Conservation (phyloP, 2,888 invertebrate species). For the Cosmia trapezina region DNA sequence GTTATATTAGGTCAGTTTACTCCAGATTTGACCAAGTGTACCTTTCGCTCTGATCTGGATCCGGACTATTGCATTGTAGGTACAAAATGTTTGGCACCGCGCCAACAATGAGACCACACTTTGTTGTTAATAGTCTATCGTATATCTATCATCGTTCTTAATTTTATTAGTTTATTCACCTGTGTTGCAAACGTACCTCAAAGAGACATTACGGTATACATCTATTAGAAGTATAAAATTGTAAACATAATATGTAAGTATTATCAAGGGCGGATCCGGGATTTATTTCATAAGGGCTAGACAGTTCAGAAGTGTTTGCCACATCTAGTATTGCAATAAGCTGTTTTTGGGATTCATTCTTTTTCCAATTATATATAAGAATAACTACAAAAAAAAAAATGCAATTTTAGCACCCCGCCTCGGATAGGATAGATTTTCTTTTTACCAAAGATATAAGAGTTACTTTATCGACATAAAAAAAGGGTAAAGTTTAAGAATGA, state of each 20-base stretch:
- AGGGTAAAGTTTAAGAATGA: too few species aligned
- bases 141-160: constrained; percentile 71
- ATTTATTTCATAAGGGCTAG: not conserved
- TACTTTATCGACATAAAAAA: too few species aligned
- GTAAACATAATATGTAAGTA: constrained; percentile 24
- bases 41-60: constrained; percentile 38
- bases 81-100: constrained; percentile 66
- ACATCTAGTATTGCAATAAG: not conserved
- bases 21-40: constrained; percentile 29
- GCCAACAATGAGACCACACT: constrained; percentile 74
- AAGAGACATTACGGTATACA: constrained; percentile 54
- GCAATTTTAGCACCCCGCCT: too few species aligned
- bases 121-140: constrained; percentile 69
- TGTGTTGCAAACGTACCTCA: constrained; percentile 60
- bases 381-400: too few species aligned
- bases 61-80: constrained; percentile 60
- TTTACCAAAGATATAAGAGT: too few species aligned
- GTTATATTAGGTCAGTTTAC: constrained; percentile 38
- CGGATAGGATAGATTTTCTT: too few species aligned
- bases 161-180: constrained; percentile 80
- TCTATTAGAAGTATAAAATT: constrained; percentile 9
- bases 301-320: not conserved
- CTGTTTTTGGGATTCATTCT: not conserved
- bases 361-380: not conserved
- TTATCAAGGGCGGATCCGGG: not conserved